Percentiles rank a stretch among this genome's conserved stretches.
Conservation (phyloP, 1,140 invertebrate genomes). For the Oncopodura yosiiana region DNA sequence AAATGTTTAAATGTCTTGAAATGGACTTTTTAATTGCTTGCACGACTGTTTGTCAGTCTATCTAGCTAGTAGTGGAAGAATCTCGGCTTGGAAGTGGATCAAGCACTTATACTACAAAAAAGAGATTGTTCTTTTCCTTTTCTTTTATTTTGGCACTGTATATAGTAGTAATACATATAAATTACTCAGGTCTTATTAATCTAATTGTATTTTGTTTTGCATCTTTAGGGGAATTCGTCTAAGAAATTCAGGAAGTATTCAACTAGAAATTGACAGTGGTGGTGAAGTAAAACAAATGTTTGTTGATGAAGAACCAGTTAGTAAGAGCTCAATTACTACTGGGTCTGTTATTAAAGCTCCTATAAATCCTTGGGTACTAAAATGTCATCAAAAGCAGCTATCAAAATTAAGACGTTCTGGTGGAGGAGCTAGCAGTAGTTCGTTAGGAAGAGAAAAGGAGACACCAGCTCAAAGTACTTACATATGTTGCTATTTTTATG, state of each 20-base stretch:
- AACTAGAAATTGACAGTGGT: slow-evolving; percentile 42
- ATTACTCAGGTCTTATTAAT: background rate
- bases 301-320: slow-evolving; percentile 37
- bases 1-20: too few relatives aligned
- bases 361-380: slow-evolving; percentile 50
- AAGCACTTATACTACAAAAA: too few relatives aligned
- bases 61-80: too few relatives aligned
- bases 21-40: too few relatives aligned
- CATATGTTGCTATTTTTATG: too few relatives aligned
- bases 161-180: too few relatives aligned
- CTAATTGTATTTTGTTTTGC: slow-evolving; percentile 34
- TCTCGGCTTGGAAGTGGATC: too few relatives aligned
- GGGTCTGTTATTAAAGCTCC: slow-evolving; percentile 22
- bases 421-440: background rate
- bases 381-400: slow-evolving; percentile 45
- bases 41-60: too few relatives aligned
- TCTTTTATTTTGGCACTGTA: background rate
- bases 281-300: slow-evolving; percentile 38
- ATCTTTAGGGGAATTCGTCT: slow-evolving; percentile 39
- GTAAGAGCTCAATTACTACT: too few relatives aligned
- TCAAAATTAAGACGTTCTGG: slow-evolving; percentile 26
- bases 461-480: slow-evolving; percentile 25
- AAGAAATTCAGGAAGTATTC: slow-evolving; percentile 41
- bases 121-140: too few relatives aligned
- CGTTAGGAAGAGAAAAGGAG: slow-evolving; percentile 25